Evolutionary conservation across 2,113 vertebrate genomes (phyloP).

Genomic region (Pachycephala philippinensis): DNA sequence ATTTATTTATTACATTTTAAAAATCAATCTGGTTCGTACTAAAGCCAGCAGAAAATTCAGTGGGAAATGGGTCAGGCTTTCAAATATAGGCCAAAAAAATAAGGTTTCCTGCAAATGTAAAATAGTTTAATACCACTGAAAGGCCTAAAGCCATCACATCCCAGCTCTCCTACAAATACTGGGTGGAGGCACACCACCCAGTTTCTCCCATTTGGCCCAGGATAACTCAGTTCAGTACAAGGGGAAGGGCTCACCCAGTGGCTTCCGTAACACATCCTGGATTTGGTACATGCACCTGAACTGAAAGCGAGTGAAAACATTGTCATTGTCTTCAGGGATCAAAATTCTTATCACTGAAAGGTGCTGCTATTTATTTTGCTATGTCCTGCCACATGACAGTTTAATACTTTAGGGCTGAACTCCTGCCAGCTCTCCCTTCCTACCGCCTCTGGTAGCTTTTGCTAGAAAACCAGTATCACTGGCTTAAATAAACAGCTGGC

Average conservation of each 20-base stretch:
- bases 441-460: neutral
- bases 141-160: neutral
- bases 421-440: neutral
- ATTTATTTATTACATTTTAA: neutral
- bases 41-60: neutral
- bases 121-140: neutral
- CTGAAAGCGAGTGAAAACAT: neutral
- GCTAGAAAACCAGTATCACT: neutral
- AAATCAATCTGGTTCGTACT: neutral
- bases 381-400: neutral
- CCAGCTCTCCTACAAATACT: neutral
- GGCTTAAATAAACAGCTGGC: neutral
- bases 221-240: neutral
- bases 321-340: neutral
- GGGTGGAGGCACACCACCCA: neutral
- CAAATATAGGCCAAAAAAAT: neutral
- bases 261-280: fast-evolving
- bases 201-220: neutral
- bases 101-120: neutral
- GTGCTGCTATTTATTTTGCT: neutral
- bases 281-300: neutral
- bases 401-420: neutral
- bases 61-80: neutral
- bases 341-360: neutral
- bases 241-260: neutral